Evolutionary conservation across 2,888 invertebrate species (phyloP).

Genomic region (Ditylenchus weischeri): DNA sequence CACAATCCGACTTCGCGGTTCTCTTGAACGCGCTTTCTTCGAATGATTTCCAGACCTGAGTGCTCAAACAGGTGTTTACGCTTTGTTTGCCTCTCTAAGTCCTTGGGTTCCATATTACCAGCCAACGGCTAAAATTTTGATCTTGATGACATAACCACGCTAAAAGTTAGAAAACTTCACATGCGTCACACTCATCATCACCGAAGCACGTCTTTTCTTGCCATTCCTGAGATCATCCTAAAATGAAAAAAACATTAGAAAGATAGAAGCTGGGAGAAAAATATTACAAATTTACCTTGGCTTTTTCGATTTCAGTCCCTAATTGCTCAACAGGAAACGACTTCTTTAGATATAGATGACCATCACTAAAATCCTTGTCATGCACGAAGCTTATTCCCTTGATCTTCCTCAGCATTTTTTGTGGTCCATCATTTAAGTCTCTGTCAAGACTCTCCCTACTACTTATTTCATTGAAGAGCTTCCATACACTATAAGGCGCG

Average conservation of each 20-base stretch:
- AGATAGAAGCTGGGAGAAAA: too few species aligned
- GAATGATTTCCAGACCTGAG: too few species aligned
- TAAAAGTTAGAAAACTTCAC: too few species aligned
- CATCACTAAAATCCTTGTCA: background rate
- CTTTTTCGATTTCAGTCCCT: too few species aligned
- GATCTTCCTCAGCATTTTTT: constrained; percentile 8
- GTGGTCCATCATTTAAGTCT: background rate
- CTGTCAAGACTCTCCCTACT: background rate
- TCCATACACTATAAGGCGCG: constrained; percentile 12
- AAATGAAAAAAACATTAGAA: too few species aligned
- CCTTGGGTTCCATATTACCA: too few species aligned
- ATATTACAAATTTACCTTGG: too few species aligned
- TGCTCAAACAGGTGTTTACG: too few species aligned
- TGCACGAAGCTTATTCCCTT: background rate
- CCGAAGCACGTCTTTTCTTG: background rate
- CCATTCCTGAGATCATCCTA: constrained; percentile 3
- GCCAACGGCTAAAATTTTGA: background rate
- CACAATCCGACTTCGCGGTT: too few species aligned
- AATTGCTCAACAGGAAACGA: background rate
- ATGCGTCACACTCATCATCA: background rate
- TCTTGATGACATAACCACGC: background rate
- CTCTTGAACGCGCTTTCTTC: too few species aligned
- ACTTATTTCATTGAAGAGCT: constrained; percentile 12
- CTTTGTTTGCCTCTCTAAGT: too few species aligned
- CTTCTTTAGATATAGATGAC: background rate